Evolutionary conservation across 2,113 vertebrate species (phyloP).

Genomic region (Corvus cornix): DNA sequence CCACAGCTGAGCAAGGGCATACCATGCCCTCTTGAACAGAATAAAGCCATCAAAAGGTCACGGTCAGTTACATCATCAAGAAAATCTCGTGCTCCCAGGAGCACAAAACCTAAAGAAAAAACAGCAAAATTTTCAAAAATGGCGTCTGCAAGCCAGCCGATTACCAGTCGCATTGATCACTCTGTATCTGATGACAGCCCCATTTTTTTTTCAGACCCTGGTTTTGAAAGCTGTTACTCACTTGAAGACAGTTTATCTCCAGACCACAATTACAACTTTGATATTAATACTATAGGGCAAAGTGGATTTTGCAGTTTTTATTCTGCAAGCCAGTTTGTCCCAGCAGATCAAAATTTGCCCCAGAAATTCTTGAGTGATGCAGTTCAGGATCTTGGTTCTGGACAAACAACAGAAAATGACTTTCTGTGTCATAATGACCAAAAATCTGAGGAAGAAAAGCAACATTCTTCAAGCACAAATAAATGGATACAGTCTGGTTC

Average conservation of each 20-base stretch:
- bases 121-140: slow-evolving; percentile 77
- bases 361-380: slow-evolving; percentile 94
- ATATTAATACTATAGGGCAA: slow-evolving; percentile 93
- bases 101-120: slow-evolving; percentile 78
- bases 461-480: slow-evolving; percentile 61
- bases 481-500: slow-evolving; percentile 73
- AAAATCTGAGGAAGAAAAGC: slow-evolving; percentile 77
- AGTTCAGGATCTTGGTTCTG: slow-evolving; percentile 84
- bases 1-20: slow-evolving; percentile 63
- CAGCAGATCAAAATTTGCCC: slow-evolving; percentile 93
- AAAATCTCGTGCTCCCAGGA: slow-evolving; percentile 81
- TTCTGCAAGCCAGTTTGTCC: slow-evolving; percentile 90
- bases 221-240: slow-evolving; percentile 91
- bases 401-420: slow-evolving; percentile 74
- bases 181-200: slow-evolving; percentile 81
- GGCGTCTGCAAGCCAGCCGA: slow-evolving; percentile 70
- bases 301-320: slow-evolving; percentile 92
- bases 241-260: slow-evolving; percentile 95
- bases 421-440: slow-evolving; percentile 70
- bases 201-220: slow-evolving; percentile 85
- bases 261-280: slow-evolving; percentile 94
- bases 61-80: slow-evolving; percentile 71
- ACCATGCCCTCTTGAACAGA: slow-evolving; percentile 69
- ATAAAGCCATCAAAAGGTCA: slow-evolving; percentile 75
- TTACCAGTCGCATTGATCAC: slow-evolving; percentile 69